Evolutionary conservation across 2,888 invertebrate species (phyloP), one percentile per base, ranked within the genome.

Genomic region (Trissolcus japonicus): DNA sequence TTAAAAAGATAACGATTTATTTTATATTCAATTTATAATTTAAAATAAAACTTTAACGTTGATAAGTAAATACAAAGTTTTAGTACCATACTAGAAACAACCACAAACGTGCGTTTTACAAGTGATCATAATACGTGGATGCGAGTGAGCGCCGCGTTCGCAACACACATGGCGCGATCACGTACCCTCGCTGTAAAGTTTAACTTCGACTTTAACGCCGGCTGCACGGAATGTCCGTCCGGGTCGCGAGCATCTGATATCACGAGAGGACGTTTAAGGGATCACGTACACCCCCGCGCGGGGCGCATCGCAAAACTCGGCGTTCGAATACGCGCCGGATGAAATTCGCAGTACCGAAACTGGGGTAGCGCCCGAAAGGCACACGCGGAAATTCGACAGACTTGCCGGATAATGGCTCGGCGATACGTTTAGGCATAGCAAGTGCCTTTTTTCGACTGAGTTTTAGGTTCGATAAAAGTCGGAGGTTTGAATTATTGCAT

Each of bases 221-320:
- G 88, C 85, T 88, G 88, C 81, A 81, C 86, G 83, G 82, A 88
- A 88, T 88, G 88, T 88, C 87, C 82, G 77, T 80, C 73, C 73
- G 81, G 80, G 76, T 74, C 78, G 84, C 81, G 78, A 81, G 67
- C 81, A 67, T 66, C 67, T 72, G 79, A 79, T 74, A 77, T 74
- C 77, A 65, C 25, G 16, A 68, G 16, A 68, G 67, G 43, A 73
- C 73, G 48, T 67, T 73, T 63, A 71, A 71, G 66, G 71, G 71
- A 76, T 65, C 69, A 51, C 66, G 35, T 35, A 35, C 35, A 11
- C 35, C 35, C 35, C 35, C 35, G 25, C 25, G 25, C 25, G 25
- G 25, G 25, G 25, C 21, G 53, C 16, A 69, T 54, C 69, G 59
- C 63, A 62, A 56, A 61, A 59, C n/a, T 7, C 16, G 40, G 11